phyloP scores from a whole-genome alignment of 2,797 vertebrate genomes.

The Sebastes iracundus region DNA sequence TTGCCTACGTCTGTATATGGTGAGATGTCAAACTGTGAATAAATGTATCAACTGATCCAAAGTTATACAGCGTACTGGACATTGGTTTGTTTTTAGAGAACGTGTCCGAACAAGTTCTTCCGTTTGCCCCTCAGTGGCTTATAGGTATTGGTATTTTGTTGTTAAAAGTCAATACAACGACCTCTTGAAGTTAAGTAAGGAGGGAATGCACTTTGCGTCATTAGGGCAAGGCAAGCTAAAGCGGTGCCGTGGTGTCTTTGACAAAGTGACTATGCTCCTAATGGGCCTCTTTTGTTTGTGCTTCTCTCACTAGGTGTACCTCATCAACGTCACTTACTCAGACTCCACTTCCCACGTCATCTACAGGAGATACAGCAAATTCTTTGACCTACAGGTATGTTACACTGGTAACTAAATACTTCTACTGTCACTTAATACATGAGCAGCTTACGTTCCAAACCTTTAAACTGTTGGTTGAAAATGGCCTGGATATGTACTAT shows the following conservation, averaged over 20 bases:
- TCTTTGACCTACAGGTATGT: conserved; percentile 97
- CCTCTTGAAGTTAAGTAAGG: conserved; percentile 53
- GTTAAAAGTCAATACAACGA: background rate
- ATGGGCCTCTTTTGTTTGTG: conserved; percentile 54
- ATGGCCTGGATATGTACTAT: background rate
- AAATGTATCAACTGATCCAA: too few species aligned
- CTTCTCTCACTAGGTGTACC: conserved; percentile 89
- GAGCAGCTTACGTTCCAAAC: background rate
- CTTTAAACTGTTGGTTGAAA: background rate
- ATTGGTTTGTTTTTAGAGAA: too few species aligned
- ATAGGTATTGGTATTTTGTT: too few species aligned
- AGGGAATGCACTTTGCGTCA: conserved; percentile 58
- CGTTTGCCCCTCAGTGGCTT: too few species aligned
- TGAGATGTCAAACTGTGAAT: too few species aligned
- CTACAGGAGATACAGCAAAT: conserved; percentile 99
- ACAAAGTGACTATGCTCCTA: conserved; percentile 48
- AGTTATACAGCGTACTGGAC: too few species aligned
- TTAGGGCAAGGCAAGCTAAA: conserved; percentile 38
- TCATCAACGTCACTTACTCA: conserved; percentile 97
- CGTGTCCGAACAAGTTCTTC: too few species aligned
- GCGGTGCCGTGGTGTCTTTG: conserved; percentile 39
- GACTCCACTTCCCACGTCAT: conserved; percentile 94
- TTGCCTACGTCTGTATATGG: too few species aligned
- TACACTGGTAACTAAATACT: background rate
- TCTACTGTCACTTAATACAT: background rate